Percentiles rank a stretch among this genome's conserved stretches.
Conservation (phyloP, 2,888 invertebrate species). For the Eledone cirrhosa region DNA sequence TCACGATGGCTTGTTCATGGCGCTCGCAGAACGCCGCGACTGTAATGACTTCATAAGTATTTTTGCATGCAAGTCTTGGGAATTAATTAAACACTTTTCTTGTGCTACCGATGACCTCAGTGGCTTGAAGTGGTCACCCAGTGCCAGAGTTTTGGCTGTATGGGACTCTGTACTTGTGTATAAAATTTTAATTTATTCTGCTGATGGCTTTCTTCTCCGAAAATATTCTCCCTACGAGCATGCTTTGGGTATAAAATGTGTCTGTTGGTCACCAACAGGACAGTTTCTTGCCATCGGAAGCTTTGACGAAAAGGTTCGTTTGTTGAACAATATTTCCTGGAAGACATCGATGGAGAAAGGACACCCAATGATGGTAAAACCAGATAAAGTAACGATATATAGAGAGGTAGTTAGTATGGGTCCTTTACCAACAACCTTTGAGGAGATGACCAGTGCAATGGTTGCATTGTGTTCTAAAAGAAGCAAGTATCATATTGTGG, state of each 20-base stretch:
- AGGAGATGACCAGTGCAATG: slow-evolving; percentile 1
- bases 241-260: slow-evolving; percentile 65
- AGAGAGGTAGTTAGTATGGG: slow-evolving; percentile 14
- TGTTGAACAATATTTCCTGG: slow-evolving; percentile 67
- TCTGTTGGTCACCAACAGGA: slow-evolving; percentile 66
- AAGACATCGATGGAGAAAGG: slow-evolving; percentile 59
- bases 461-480: slow-evolving; percentile 5
- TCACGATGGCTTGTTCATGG: slow-evolving; percentile 65
- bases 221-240: slow-evolving; percentile 62
- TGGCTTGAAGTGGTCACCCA: slow-evolving; percentile 67
- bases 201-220: slow-evolving; percentile 66
- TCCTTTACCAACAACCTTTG: slow-evolving; percentile 11
- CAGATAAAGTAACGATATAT: slow-evolving; percentile 43
- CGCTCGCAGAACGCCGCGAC: slow-evolving; percentile 67
- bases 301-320: slow-evolving; percentile 66
- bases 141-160: slow-evolving; percentile 62
- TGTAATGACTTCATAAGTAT: slow-evolving; percentile 67
- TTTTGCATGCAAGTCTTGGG: slow-evolving; percentile 64
- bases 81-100: slow-evolving; percentile 67
- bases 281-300: slow-evolving; percentile 68
- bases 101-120: slow-evolving; percentile 66
- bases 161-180: slow-evolving; percentile 67
- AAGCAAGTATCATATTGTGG: slow-evolving; percentile 17
- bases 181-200: slow-evolving; percentile 64
- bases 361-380: slow-evolving; percentile 56